Evolutionary conservation across 2,797 vertebrate species (phyloP).

Genomic region (Pterois miles): DNA sequence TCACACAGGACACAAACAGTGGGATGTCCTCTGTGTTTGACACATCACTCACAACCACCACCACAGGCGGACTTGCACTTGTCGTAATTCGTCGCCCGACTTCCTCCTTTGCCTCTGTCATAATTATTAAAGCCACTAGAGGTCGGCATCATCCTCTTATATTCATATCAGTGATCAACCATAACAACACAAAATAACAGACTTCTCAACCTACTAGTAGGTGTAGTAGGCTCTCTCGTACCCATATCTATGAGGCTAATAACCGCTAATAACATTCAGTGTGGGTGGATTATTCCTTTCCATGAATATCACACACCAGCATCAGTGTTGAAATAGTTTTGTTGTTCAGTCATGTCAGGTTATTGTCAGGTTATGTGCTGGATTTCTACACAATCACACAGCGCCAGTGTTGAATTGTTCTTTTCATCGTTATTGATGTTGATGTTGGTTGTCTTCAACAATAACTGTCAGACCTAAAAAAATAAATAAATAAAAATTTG

Average conservation of each 20-base stretch:
- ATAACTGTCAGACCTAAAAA: background rate
- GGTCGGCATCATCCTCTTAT: background rate
- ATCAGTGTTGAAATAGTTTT: background rate
- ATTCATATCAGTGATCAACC: background rate
- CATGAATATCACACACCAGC: background rate
- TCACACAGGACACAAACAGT: too few species aligned
- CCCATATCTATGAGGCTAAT: background rate
- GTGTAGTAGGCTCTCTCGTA: background rate
- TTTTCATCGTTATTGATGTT: slow-evolving; percentile 11
- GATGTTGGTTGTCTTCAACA: background rate
- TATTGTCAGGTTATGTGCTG: slow-evolving; percentile 13
- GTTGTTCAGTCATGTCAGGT: background rate
- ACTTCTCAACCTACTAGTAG: background rate
- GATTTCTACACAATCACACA: background rate
- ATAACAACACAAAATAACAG: background rate
- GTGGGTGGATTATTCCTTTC: background rate
- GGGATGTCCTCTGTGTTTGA: background rate
- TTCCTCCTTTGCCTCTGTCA: background rate
- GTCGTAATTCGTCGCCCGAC: background rate
- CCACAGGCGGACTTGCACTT: background rate
- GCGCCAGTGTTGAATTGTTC: background rate
- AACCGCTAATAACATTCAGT: background rate
- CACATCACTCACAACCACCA: too few species aligned
- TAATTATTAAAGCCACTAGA: background rate
- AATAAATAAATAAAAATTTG: too few species aligned